Percentiles rank a stretch among this genome's conserved stretches.
Conservation (phyloP, 92 coral and sea anemone species). For the Phymanthus crucifer region DNA sequence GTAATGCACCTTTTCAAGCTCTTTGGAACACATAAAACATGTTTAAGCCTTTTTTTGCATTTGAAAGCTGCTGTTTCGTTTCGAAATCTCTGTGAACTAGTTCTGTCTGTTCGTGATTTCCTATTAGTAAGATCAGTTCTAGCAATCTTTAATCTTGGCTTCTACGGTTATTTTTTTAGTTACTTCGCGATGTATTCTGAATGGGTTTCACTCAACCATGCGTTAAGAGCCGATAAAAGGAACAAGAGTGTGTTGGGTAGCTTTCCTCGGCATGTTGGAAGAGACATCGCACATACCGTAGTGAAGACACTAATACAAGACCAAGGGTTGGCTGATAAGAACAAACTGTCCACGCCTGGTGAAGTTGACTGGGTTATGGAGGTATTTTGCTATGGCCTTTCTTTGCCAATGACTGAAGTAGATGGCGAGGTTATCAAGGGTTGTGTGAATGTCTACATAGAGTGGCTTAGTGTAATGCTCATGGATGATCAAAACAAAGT, state of each 20-base stretch:
- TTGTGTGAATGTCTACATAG: slow-evolving; percentile 84
- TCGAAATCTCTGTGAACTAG: neutral
- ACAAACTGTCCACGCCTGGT: slow-evolving; percentile 52
- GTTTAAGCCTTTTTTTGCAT: neutral
- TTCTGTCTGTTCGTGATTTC: no score
- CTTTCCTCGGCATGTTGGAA: slow-evolving; percentile 80
- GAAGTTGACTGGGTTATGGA: slow-evolving; percentile 98
- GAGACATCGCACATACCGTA: slow-evolving; percentile 84
- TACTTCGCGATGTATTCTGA: slow-evolving; percentile 83
- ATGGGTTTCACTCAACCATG: slow-evolving; percentile 92
- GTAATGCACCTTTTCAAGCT: neutral
- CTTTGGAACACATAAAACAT: neutral
- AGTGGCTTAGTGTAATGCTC: slow-evolving; percentile 77
- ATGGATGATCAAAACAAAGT: slow-evolving; percentile 68
- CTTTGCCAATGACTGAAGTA: slow-evolving; percentile 85
- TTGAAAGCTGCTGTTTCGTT: neutral
- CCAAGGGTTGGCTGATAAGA: slow-evolving; percentile 49
- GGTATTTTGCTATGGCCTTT: slow-evolving; percentile 86
- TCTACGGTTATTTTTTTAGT: neutral
- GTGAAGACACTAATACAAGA: slow-evolving; percentile 75
- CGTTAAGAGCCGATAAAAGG: slow-evolving; percentile 66
- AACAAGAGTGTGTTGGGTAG: slow-evolving; percentile 79
- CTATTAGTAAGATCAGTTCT: neutral
- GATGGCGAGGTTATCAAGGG: slow-evolving; percentile 95
- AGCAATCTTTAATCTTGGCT: neutral